phyloP scores from a whole-genome alignment of 2,888 invertebrate genomes.

The Platycheirus albimanus region DNA sequence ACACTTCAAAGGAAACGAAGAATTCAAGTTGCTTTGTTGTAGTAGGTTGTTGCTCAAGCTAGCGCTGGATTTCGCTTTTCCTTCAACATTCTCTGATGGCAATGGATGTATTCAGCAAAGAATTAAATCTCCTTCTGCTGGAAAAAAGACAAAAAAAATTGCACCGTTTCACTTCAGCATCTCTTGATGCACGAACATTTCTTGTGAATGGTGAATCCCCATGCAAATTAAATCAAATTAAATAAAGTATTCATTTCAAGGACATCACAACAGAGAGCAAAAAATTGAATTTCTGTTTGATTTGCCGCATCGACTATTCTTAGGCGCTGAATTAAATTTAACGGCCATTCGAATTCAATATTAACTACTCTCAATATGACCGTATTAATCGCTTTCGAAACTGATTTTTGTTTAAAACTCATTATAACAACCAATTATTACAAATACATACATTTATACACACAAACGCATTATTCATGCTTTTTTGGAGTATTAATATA shows the following conservation, averaged over 20 bases:
- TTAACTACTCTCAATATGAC: conserved; percentile 4
- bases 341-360: conserved; percentile 14
- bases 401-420: neutral
- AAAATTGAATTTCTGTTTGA: conserved; percentile 5
- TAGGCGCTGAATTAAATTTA: neutral
- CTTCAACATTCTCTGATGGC: neutral
- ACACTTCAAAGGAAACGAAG: conserved; percentile 44
- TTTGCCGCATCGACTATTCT: neutral
- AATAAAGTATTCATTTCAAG: conserved; percentile 22
- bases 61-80: neutral
- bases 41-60: neutral
- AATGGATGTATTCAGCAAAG: conserved; percentile 27
- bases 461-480: too few relatives aligned
- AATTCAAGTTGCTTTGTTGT: conserved; percentile 35
- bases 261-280: neutral
- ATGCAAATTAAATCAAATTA: conserved; percentile 58
- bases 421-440: neutral
- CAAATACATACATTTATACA: too few relatives aligned
- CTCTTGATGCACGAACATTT: too few relatives aligned
- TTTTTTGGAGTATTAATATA: too few relatives aligned
- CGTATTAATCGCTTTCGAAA: neutral
- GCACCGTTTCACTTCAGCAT: too few relatives aligned
- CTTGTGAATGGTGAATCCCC: conserved; percentile 42
- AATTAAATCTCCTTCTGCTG: neutral
- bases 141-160: too few relatives aligned